Evolutionary conservation across 2,113 vertebrate genomes (phyloP), one percentile per base, ranked within the genome.

Genomic region (Oncorhynchus nerka): DNA sequence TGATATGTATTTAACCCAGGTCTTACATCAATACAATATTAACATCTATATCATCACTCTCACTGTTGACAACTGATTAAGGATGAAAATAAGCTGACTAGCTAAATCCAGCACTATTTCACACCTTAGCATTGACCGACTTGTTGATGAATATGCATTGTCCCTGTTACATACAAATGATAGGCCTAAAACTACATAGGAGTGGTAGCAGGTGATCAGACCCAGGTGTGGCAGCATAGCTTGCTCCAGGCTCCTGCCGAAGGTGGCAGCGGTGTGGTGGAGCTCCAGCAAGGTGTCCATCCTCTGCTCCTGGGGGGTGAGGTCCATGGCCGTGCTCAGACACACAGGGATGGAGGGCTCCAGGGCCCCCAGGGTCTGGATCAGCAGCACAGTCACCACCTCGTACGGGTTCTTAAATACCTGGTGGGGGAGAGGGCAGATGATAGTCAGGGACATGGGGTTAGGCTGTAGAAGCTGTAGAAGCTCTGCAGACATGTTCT

Each of bases 381-480:
- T 96, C 91, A 97, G 89, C 91, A 99, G 79, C 30, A 99, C 97
- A 0, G 95, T 97, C 89, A 98, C 97, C 49, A 99, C 90, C 34
- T 99, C 97, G 0, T 95, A 93, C 1, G 97, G 96, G 80, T 97
- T 98, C 92, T 84, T 96, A 89, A 99, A 99, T 62, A 99, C 95
- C 98, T 99, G 92, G 16, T 3, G 15, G 12, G 19, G 15, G 30
- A 4, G 24, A 1, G 57, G 12, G 5, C 3, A 11, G n/a, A 24
- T 9, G 61, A 57, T 57, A 20, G 13, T 16, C 55, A 57, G 19
- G n/a, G 6, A 62, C 8, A 62, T 20, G 59, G 49, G 49, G 49
- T 45, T 45, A 45, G 39, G 39, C 39, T 45, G 39, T 45, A 45
- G 39, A 45, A 3, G n/a, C n/a, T n/a, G n/a, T n/a, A n/a, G 39